These are phyloP conservation scores for Danio tinwini DNA, from an alignment of 2,797 vertebrate genomes.

Conservation along the genomic window DNA sequence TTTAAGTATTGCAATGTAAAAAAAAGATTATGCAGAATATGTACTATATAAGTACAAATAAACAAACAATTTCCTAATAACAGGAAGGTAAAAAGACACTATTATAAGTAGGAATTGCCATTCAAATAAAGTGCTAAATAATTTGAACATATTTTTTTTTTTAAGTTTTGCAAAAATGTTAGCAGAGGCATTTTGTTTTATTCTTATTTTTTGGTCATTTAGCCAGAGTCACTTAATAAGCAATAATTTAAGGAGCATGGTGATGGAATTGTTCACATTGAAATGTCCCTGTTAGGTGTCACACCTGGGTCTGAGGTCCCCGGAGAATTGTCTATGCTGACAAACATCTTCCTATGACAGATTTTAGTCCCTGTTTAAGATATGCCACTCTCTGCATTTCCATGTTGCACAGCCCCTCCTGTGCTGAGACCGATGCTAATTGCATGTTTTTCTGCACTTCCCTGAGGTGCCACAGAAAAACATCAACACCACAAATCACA, in stretches of 20 bases:
- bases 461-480: constrained; percentile 72
- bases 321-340: constrained; percentile 26
- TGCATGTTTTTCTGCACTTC: constrained; percentile 76
- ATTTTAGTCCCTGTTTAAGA: constrained; percentile 57
- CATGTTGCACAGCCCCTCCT: constrained; percentile 68
- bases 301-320: constrained; percentile 40
- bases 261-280: constrained; percentile 46
- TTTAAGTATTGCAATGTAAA: too few species aligned
- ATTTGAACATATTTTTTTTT: too few species aligned
- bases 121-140: too few species aligned
- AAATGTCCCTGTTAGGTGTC: constrained; percentile 52
- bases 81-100: too few species aligned
- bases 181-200: too few species aligned
- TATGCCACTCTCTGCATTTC: constrained; percentile 64
- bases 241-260: background rate
- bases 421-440: constrained; percentile 77
- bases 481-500: constrained; percentile 75
- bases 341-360: constrained; percentile 46
- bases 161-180: too few species aligned
- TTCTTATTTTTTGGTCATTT: too few species aligned
- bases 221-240: background rate
- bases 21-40: too few species aligned
- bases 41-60: too few species aligned
- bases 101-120: too few species aligned
- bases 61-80: too few species aligned